Evolutionary conservation across 2,113 vertebrate species (phyloP).

Genomic region (Camelus bactrianus): DNA sequence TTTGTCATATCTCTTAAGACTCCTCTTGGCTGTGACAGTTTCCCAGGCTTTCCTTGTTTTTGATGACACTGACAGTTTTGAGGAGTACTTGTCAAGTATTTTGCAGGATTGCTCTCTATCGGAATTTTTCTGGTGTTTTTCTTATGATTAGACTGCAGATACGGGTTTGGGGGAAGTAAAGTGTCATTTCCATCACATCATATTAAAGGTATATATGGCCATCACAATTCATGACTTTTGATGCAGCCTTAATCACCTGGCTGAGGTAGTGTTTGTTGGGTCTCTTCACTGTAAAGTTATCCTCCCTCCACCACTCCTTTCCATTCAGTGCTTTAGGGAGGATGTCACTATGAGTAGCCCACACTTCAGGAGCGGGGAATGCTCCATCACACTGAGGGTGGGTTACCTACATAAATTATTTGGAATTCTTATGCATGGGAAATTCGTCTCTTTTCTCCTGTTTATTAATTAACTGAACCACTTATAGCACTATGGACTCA

Average conservation of each 20-base stretch:
- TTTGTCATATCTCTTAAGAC: neutral
- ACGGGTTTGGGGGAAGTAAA: neutral
- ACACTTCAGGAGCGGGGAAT: neutral
- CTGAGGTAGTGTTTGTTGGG: neutral
- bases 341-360: neutral
- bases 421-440: neutral
- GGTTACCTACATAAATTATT: neutral
- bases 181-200: neutral
- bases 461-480: conserved; percentile 54
- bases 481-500: neutral
- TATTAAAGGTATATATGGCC: neutral
- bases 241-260: neutral
- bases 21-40: neutral
- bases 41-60: neutral
- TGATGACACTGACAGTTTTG: neutral
- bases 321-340: neutral
- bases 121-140: neutral
- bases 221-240: neutral
- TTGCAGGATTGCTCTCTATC: neutral
- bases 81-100: neutral
- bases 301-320: neutral
- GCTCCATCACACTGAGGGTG: neutral
- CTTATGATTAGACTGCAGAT: neutral
- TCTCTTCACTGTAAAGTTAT: neutral
- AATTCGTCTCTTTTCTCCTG: conserved; percentile 18